Percentiles rank a stretch among this genome's conserved stretches.
Conservation (phyloP, 2,113 vertebrate species). For the Vimba vimba region DNA sequence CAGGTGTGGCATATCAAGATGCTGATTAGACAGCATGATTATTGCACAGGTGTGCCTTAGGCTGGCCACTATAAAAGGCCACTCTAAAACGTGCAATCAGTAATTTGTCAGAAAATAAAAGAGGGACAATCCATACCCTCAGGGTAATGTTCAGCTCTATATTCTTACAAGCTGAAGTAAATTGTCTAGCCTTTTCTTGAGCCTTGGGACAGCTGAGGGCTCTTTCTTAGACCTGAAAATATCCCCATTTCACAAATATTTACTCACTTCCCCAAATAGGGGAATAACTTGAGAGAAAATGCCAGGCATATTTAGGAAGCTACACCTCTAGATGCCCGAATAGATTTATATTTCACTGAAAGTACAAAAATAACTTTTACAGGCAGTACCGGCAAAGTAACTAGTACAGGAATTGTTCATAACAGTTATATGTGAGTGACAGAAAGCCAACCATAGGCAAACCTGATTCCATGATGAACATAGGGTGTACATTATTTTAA, state of each 20-base stretch:
- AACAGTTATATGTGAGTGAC: background rate
- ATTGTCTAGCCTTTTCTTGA: slow-evolving; percentile 12
- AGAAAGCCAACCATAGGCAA: background rate
- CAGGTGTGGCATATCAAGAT: too few species aligned
- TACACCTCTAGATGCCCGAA: background rate
- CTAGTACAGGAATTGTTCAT: background rate
- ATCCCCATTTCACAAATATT: slow-evolving; percentile 8
- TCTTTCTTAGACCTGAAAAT: slow-evolving; percentile 8
- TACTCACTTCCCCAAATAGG: background rate
- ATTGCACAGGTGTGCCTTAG: too few species aligned
- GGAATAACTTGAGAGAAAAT: background rate
- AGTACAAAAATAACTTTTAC: background rate
- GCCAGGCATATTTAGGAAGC: background rate
- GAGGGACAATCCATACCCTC: background rate
- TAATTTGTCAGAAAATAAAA: background rate
- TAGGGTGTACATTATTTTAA: background rate
- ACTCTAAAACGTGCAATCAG: background rate
- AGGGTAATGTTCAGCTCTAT: background rate
- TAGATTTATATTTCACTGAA: background rate
- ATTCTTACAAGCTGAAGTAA: slow-evolving; percentile 2
- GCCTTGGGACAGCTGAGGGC: background rate
- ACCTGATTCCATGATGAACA: background rate
- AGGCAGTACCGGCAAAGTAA: background rate
- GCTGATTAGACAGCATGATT: too few species aligned
- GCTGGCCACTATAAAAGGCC: too few species aligned